phyloP scores from a whole-genome alignment of 2,888 invertebrate species.

The Digitonthophagus gazella region DNA sequence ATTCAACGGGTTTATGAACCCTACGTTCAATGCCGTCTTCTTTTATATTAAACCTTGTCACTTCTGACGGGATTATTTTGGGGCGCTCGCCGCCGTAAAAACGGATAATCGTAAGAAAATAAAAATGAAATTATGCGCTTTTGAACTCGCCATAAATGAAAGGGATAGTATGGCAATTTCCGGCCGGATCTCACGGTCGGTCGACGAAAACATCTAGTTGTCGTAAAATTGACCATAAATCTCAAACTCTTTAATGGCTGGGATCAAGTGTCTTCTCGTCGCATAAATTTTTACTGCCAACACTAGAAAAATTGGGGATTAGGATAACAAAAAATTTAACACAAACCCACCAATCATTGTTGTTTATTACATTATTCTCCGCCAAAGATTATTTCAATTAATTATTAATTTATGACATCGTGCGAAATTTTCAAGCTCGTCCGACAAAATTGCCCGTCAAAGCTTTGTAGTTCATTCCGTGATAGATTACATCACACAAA shows the following conservation, averaged over 20 bases:
- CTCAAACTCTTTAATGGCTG: neutral
- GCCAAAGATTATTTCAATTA: too few relatives aligned
- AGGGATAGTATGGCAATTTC: neutral
- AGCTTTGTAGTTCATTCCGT: too few relatives aligned
- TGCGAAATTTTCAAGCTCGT: neutral
- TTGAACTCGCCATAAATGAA: neutral
- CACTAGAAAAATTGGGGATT: neutral
- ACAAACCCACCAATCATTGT: too few relatives aligned
- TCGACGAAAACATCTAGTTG: neutral
- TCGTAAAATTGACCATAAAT: neutral
- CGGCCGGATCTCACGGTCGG: neutral
- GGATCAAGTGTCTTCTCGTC: neutral
- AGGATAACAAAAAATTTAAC: too few relatives aligned
- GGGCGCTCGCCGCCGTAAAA: neutral
- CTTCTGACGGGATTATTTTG: neutral
- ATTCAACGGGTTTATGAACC: neutral
- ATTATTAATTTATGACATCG: neutral
- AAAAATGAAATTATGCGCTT: neutral
- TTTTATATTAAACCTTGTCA: neutral
- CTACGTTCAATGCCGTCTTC: neutral
- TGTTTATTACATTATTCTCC: too few relatives aligned
- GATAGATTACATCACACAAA: neutral
- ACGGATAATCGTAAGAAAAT: neutral
- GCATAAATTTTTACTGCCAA: neutral
- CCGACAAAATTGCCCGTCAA: too few relatives aligned